Base-by-base conservation (phyloP, 2,113 vertebrate species). In the Planiliza haematocheilus region DNA sequence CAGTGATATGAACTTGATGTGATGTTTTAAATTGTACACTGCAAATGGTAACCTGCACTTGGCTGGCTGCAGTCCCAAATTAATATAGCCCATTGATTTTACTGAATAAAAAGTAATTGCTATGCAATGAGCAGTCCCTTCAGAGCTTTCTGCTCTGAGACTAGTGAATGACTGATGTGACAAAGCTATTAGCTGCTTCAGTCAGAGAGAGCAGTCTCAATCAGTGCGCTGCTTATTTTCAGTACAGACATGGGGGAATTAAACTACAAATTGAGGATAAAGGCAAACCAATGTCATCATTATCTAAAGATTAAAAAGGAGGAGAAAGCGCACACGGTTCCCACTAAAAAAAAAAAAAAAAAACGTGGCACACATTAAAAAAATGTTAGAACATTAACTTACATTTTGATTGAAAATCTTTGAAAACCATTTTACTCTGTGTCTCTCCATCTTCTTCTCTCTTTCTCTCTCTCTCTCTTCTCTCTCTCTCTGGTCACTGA, bases 261-360 rank as follows among this genome's bases (percentile, higher is more conserved):
- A 58, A 87, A 87, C 77, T 83, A 83, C 75, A 89, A 91, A 91
- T 89, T 91, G 86, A 91, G 88, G 87, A 90, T 91, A 81, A 91
- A 93, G 88, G 73, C 87, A 87, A 90, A 88, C 83, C 85, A 91
- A 91, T 89, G 90, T 90, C 88, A 91, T 82, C 70, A 75, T 81
- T 72, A 88, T 83, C 82, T 85, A 83, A 69, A 67, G 65, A 87
- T 74, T 65, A 64, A 83, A 74, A 75, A 72, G 77, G 84, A 83
- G 60, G 57, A 69, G 79, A 84, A 70, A 79, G 70, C 58, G 13
- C 16, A 55, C 61, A 56, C 55, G 45, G 70, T 74, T 78, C 57
- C 55, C 62, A 56, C 38, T n/a, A 52, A 39, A 61, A 30, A 3
- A 30, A 30, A 30, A 30, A 30, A 30, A 30, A 30, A 30, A 30